Base-by-base conservation (phyloP, 2,113 vertebrate genomes). In the Crypturellus undulatus region DNA sequence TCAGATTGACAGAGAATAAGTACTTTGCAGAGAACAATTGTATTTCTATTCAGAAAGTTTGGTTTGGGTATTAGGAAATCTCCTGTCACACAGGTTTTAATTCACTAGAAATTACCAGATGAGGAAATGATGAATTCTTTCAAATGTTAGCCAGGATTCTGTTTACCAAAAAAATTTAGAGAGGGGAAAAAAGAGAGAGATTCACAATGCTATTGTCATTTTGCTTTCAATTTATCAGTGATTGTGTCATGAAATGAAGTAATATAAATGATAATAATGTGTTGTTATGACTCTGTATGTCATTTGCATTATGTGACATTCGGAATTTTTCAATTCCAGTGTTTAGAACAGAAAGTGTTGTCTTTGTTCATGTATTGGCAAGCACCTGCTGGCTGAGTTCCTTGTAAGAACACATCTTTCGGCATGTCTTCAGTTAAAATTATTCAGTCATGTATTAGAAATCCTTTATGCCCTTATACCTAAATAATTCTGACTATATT, bases 191-290 rank as follows among this genome's bases (percentile, higher is more conserved):
- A 40, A 52, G 10, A 52, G 16, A 72, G 16, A 20, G 2, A 75
- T 83, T 94, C 72, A 80, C 0, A 0, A 84, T 86, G 68, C 52
- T 89, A 84, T 91, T 93, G 92, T 96, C 72, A 93, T 86, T 96
- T 96, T 94, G 54, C 87, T 93, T 96, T 84, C 79, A 80, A 80
- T 96, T 92, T 92, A 81, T 89, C 73, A 62, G 42, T 89, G 89
- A 76, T 83, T 94, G 76, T 93, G 90, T 96, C 90, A 95, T 87
- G 60, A 92, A 94, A 92, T 92, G 80, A 92, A 93, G 86, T 93
- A 93, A 94, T 96, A 89, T 79, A 90, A 97, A 95, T 94, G 28
- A 89, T 92, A 94, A 95, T 92, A 92, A 92, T 88, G 63, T 56
- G 64, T 79, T 97, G 79, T 96, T 97, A 67, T 94, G 95, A 96